Percentiles rank a stretch among this genome's conserved stretches.
Conservation (phyloP, 1,140 invertebrate species). For the Arctopsyche grandis region DNA sequence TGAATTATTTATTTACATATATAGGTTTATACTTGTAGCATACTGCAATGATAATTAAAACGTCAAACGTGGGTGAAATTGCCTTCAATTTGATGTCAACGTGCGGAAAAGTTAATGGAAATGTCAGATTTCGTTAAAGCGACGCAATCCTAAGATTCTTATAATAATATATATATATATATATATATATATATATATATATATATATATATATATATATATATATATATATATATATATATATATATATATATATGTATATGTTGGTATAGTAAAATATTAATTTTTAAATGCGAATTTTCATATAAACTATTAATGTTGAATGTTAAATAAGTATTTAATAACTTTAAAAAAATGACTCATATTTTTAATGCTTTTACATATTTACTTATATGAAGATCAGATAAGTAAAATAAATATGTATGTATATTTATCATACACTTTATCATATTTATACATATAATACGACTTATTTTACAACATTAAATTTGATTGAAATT, state of each 20-base stretch:
- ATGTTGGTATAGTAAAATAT: not conserved
- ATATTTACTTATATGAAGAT: too few species aligned
- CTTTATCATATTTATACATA: too few species aligned
- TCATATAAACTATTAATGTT: too few species aligned
- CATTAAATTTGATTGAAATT: too few species aligned
- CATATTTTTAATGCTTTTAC: too few species aligned
- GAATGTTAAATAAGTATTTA: too few species aligned
- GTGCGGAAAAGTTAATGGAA: not conserved
- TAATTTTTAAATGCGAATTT: not conserved
- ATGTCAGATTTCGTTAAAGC: constrained; percentile 10
- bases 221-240: not conserved
- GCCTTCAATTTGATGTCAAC: not conserved
- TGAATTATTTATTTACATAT: not conserved
- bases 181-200: not conserved
- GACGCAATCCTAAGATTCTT: not conserved
- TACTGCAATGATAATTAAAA: not conserved
- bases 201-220: not conserved
- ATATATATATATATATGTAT: not conserved
- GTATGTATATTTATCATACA: too few species aligned
- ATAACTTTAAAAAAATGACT: too few species aligned
- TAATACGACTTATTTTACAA: too few species aligned
- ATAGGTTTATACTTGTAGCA: too few species aligned
- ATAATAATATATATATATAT: not conserved
- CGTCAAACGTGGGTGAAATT: not conserved
- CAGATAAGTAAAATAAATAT: too few species aligned